Evolutionary conservation across 2,888 invertebrate genomes (phyloP), one percentile per base, ranked within the genome.

Genomic region (Pheosia tremula): DNA sequence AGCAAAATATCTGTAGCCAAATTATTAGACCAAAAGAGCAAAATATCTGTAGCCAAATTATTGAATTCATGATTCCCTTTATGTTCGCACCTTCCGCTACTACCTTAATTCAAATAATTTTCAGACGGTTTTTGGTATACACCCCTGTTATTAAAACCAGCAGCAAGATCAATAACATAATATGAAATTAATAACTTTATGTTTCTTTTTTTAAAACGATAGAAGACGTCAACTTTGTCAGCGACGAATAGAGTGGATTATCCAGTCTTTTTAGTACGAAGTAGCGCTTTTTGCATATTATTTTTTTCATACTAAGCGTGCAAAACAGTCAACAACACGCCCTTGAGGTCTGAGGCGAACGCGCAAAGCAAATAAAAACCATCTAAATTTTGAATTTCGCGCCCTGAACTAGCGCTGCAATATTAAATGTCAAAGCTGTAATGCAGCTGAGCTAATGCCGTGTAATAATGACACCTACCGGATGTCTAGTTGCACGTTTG

Each of bases 291-390:
- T 58, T 53, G 24, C 53, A 61, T 71, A 67, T 75, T n/a, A n/a
- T 68, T 72, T 69, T 77, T 75, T 74, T 69, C 66, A 63, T 66
- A 74, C 64, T 67, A 72, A 71, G 71, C 66, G 63, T 66, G 69
- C 64, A 67, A 67, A 49, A 47, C 59, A 54, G 58, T 69, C 61
- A 78, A 80, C 79, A 80, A 80, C 76, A 75, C 70, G 75, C 71
- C 80, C 79, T 81, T 80, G 77, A 72, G 74, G 76, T 80, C 74
- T 74, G n/a, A n/a, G n/a, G n/a, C n/a, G n/a, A n/a, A n/a, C 66
- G 63, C 66, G 69, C 64, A 67, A 67, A 49, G 47, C 59, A 24
- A 24, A 24, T 24, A 24, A 24, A 1, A 24, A 24, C 24, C 24
- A 24, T 24, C 24, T 1, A 24, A 24, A 24, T 24, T 24, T 24